Evolutionary conservation across 2,113 vertebrate species (phyloP).

Genomic region (Mugil cephalus): DNA sequence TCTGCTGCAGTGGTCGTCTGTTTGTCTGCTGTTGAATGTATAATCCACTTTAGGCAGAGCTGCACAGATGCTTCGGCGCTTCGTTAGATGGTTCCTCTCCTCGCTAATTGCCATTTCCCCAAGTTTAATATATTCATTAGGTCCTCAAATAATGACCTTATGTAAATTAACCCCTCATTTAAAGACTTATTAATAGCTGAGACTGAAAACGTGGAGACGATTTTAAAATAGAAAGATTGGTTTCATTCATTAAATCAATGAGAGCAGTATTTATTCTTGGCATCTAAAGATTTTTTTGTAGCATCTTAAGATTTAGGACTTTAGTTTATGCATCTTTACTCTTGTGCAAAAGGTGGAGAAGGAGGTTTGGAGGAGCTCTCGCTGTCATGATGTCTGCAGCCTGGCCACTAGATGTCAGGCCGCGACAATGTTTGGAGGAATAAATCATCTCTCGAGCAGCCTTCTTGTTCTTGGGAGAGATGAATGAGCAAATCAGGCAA

Average conservation of each 20-base stretch:
- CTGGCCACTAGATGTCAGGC: constrained; percentile 57
- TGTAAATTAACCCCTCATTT: background rate
- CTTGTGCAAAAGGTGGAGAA: background rate
- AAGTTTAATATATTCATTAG: background rate
- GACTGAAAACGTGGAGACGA: background rate
- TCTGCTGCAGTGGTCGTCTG: background rate
- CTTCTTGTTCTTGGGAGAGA: constrained; percentile 2
- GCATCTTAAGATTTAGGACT: no score
- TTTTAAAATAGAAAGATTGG: background rate
- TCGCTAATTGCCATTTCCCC: background rate
- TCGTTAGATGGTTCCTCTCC: background rate
- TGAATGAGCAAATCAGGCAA: background rate
- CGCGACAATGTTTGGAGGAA: constrained; percentile 4
- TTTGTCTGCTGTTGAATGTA: background rate
- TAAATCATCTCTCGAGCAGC: background rate
- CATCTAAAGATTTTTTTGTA: no score
- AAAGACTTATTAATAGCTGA: background rate
- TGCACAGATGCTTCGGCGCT: background rate
- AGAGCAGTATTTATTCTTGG: no score
- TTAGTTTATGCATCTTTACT: background rate
- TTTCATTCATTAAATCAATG: no score
- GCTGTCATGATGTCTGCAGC: background rate
- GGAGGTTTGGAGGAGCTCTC: no score
- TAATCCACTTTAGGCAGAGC: background rate
- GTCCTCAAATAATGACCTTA: background rate